Conservation (phyloP, 2,113 vertebrate genomes). For the Centrocercus urophasianus region DNA sequence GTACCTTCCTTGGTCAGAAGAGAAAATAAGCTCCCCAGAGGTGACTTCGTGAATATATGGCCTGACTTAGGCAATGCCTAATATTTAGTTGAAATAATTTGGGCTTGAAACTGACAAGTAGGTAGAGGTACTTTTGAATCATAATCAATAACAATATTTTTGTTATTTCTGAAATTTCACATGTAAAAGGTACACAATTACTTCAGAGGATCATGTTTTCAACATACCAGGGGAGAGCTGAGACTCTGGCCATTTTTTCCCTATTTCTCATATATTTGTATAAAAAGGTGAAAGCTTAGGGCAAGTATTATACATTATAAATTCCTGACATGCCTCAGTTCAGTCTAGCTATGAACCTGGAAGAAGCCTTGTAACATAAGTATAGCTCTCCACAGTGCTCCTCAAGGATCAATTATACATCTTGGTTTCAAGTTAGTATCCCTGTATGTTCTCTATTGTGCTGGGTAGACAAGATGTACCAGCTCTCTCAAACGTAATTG, state of each 20-base stretch:
- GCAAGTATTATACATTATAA: background rate
- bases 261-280: background rate
- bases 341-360: background rate
- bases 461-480: background rate
- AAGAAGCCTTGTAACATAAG: background rate
- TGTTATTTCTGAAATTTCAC: background rate
- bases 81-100: background rate
- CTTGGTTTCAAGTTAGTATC: background rate
- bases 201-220: background rate
- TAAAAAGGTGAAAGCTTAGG: background rate
- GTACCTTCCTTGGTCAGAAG: background rate
- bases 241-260: background rate
- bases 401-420: background rate
- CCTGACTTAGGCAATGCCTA: background rate
- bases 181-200: background rate
- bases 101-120: background rate
- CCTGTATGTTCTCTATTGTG: background rate
- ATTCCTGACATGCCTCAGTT: background rate
- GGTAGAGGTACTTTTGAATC: background rate
- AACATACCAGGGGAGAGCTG: background rate
- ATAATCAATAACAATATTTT: background rate
- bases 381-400: background rate
- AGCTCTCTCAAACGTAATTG: conserved; percentile 18
- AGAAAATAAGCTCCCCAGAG: background rate
- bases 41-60: background rate